Base-by-base conservation (phyloP, 2,888 invertebrate species). In the Orchesella flavescens region DNA sequence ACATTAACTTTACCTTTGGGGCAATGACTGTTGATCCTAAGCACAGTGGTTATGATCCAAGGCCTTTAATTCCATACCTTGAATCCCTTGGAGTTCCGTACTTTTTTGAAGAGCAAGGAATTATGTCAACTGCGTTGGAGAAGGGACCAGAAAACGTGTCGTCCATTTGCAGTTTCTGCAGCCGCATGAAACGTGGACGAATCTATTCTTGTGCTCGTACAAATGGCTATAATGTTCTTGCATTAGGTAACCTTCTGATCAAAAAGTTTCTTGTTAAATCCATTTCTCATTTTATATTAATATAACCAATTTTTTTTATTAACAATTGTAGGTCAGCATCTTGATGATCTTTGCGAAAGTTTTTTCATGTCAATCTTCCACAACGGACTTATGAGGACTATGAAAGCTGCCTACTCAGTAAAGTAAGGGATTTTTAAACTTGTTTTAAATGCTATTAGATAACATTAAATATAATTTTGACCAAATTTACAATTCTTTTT, bases 141-240 rank as follows among this genome's bases (percentile, higher is more conserved):
- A 87, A 86, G 61, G 87, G 87, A 17, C 84, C 87, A 23, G 85
- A 87, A 17, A 84, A 84, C 34, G 86, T 88, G 0, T 90, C 90
- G 61, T 92, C 92, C 44, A 92, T 92, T 85, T 93, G 93, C 89
- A 95, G 94, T 89, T 96, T 95, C 91, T 93, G 95, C 89, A 92
- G 93, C 68, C 93, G 94, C 83, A 92, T 93, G 90, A 93, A 94
- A 86, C 92, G 96, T 15, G 94, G 94, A 5, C 93, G 95, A 84
- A 92, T 96, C 53, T 95, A 95, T 89, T 91, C 93, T 0, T 92
- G 94, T 43, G 96, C 96, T 0, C 92, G 94, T 85, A 92, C 93
- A 77, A 93, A 95, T 88, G 94, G 94, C 0, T 97, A 95, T 91
- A 95, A 96, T 89, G 96, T 96, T 1, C 91, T 96, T n/a, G 96